phyloP scores from a whole-genome alignment of 2,888 invertebrate genomes.

The Thera britannica region DNA sequence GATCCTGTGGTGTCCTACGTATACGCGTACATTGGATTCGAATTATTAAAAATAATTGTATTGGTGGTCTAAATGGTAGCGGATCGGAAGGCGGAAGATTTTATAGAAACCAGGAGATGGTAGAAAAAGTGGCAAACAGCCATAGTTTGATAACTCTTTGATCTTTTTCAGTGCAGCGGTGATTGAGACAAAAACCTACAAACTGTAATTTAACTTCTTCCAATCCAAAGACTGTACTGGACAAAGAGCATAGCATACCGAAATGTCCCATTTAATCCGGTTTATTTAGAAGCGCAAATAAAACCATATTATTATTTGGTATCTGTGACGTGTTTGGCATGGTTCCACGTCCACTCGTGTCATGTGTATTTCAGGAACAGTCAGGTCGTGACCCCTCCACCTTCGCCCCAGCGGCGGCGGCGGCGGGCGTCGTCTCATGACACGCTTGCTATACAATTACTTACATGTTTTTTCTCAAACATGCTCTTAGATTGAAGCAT shows the following conservation, averaged over 20 bases:
- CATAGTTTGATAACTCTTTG: too few relatives aligned
- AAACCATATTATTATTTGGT: constrained; percentile 31
- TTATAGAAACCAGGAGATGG: too few relatives aligned
- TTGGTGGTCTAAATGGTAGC: too few relatives aligned
- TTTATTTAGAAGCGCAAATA: constrained; percentile 21
- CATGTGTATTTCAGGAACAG: constrained; percentile 40
- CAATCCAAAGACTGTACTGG: neutral
- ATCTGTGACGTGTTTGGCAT: constrained; percentile 37
- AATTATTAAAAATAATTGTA: too few relatives aligned
- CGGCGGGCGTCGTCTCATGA: neutral
- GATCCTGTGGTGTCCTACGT: neutral
- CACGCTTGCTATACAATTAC: neutral
- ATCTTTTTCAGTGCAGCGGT: too few relatives aligned
- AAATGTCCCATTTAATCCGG: constrained; percentile 9
- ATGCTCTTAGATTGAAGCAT: too few relatives aligned
- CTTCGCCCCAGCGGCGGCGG: constrained; percentile 33
- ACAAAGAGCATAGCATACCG: constrained; percentile 7
- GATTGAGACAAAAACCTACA: too few relatives aligned
- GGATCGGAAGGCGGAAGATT: too few relatives aligned
- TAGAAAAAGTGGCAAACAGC: too few relatives aligned
- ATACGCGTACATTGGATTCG: too few relatives aligned
- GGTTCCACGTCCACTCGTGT: constrained; percentile 37
- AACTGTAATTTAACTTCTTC: neutral
- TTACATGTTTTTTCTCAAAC: neutral
- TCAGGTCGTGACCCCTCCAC: constrained; percentile 45